Conservation (phyloP, 1,140 invertebrate species). For the Diorhabda sublineata region DNA sequence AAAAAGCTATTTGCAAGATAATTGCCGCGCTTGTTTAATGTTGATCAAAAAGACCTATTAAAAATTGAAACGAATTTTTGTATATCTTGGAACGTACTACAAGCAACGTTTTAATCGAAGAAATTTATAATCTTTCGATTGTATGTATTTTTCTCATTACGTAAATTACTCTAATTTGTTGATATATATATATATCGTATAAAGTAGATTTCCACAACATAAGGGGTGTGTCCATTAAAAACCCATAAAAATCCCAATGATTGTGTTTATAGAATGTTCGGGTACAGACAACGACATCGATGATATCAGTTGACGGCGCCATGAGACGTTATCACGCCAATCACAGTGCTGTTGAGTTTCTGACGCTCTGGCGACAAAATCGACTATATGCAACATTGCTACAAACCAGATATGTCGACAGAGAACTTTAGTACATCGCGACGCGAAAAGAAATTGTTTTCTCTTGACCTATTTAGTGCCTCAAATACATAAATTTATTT, state of each 20-base stretch:
- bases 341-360: conserved; percentile 26
- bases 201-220: conserved; percentile 28
- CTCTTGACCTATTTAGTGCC: neutral
- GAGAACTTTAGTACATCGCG: neutral
- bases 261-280: neutral
- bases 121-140: too few species aligned
- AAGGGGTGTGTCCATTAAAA: conserved; percentile 33
- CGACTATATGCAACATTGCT: conserved; percentile 4
- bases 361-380: conserved; percentile 24
- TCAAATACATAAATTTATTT: neutral
- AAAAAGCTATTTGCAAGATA: too few species aligned
- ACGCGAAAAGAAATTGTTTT: neutral
- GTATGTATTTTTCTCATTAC: too few species aligned
- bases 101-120: too few species aligned
- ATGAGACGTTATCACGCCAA: conserved; percentile 33
- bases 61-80: too few species aligned
- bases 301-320: conserved; percentile 32
- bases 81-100: too few species aligned
- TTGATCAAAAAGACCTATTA: too few species aligned
- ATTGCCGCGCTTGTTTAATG: too few species aligned
- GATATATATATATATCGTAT: conserved; percentile 15
- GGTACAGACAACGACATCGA: conserved; percentile 28
- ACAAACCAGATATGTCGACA: neutral
- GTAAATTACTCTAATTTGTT: too few species aligned
- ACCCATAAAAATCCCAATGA: conserved; percentile 29